Evolutionary conservation across 2,888 invertebrate species (phyloP), one percentile per base, ranked within the genome.

Genomic region (Ectropis crepuscularia): DNA sequence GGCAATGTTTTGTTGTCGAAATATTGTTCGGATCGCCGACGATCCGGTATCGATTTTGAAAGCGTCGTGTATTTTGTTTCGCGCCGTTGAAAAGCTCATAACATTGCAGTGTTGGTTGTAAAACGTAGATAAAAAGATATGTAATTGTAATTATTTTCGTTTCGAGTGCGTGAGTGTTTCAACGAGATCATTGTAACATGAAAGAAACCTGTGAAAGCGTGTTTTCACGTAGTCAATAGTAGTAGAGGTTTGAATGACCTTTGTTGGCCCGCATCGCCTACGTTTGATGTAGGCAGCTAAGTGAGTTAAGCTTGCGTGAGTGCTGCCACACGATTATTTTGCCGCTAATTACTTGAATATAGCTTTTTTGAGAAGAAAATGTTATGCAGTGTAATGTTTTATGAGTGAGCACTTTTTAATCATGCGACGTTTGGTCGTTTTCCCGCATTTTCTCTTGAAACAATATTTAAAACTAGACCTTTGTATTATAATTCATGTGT

Each of bases 41-140:
- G 66, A 61, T 67, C 53, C 49, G 41, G 9, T 71, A 71, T 71
- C 68, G 71, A 71, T 71, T 66, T 60, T 42, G 42, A 39, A 53
- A 67, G 59, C 47, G 61, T 60, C 62, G 55, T 66, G 69, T 69
- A 60, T 64, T 67, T 65, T 71, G 69, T 66, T 68, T 69, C 63
- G 61, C 57, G 59, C 62, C 42, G 67, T 55, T 67, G 42, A 38
- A 59, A 45, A 55, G 64, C 64, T 63, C 38, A 60, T 53, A 63
- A 62, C 11, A 42, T 47, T 50, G 5, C 0, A 12, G 10, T 5
- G 9, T 28, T 0, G n/a, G 4, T n/a, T 6, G 38, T 38, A 11
- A 11, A 37, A 37, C 11, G 37, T 49, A 5, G 7, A 16, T 16
- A 41, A 51, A 28, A 7, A 37, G 38, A 11, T 6, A 41, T 10